phyloP scores from a whole-genome alignment of 2,797 vertebrate genomes.

The Hyperoplus lanceolatus region DNA sequence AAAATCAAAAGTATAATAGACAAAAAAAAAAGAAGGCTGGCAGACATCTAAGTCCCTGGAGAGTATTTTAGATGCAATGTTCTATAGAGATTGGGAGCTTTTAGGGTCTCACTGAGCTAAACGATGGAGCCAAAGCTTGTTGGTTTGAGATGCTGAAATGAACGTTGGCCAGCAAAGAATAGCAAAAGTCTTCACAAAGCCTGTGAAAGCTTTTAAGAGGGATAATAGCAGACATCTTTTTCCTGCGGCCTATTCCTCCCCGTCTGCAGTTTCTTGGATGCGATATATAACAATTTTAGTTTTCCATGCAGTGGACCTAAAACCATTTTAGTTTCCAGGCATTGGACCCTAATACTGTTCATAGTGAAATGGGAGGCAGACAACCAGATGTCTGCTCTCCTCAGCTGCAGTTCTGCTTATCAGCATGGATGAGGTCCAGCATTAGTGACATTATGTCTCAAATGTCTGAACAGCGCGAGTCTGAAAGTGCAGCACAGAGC shows the following conservation, averaged over 20 bases:
- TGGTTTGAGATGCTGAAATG: constrained; percentile 29
- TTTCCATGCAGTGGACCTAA: constrained; percentile 59
- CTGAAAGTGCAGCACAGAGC: constrained; percentile 23
- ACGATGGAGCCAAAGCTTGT: constrained; percentile 31
- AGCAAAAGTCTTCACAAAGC: constrained; percentile 44
- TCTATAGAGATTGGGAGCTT: constrained; percentile 32
- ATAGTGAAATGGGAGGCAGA: constrained; percentile 51
- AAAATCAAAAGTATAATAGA: background rate
- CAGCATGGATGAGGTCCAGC: constrained; percentile 62
- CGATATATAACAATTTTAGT: constrained; percentile 47
- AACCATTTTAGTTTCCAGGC: constrained; percentile 54
- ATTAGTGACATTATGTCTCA: constrained; percentile 62
- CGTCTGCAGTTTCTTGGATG: constrained; percentile 44
- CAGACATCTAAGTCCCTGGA: constrained; percentile 22
- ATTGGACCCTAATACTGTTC: constrained; percentile 60
- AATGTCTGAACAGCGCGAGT: constrained; percentile 49
- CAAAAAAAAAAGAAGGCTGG: constrained; percentile 15
- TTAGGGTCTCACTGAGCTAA: constrained; percentile 19
- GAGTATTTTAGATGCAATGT: constrained; percentile 24
- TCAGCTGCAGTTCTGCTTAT: constrained; percentile 69
- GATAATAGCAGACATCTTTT: constrained; percentile 46
- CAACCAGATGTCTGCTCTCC: constrained; percentile 67
- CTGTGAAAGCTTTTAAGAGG: constrained; percentile 49
- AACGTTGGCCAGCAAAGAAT: constrained; percentile 33
- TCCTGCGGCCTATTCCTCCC: constrained; percentile 25